A percentile compares a stretch with the other conserved stretches of the same genome.
phyloP scores from a whole-genome alignment of 2,113 vertebrate genomes.

The Labeo rohita region DNA sequence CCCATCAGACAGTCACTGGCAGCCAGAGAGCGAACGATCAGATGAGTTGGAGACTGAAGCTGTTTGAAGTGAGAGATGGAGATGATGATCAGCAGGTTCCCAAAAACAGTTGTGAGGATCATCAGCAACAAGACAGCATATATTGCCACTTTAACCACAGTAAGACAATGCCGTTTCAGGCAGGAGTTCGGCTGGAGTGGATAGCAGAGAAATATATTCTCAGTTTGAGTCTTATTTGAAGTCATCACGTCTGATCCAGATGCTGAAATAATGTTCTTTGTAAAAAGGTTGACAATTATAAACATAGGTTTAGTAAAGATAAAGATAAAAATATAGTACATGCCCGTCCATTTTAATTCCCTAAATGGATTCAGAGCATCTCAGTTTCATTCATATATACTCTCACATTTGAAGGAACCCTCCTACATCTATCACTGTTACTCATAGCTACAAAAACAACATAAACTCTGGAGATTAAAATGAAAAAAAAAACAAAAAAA shows the following conservation, averaged over 20 bases:
- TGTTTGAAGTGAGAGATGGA: conserved; percentile 66
- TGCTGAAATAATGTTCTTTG: neutral
- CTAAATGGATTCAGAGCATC: neutral
- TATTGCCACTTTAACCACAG: conserved; percentile 43
- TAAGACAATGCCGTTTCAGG: neutral
- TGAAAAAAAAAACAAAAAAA: too few species aligned
- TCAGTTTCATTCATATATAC: neutral
- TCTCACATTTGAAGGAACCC: too few species aligned
- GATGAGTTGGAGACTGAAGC: conserved; percentile 47
- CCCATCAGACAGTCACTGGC: conserved; percentile 59
- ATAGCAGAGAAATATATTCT: conserved; percentile 42
- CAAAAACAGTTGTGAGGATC: conserved; percentile 68
- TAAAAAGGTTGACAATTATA: neutral
- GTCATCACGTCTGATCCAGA: neutral
- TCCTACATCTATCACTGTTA: neutral
- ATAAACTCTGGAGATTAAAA: too few species aligned
- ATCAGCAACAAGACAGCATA: conserved; percentile 60
- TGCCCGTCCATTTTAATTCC: neutral
- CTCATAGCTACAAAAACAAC: neutral
- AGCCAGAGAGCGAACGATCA: conserved; percentile 59
- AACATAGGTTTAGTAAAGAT: too few species aligned
- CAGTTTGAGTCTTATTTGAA: conserved; percentile 38
- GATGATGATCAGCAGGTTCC: conserved; percentile 64
- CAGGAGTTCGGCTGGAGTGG: conserved; percentile 41
- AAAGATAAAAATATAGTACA: neutral